phyloP scores from a whole-genome alignment of 2,888 invertebrate genomes.

The Cinara cedri region DNA sequence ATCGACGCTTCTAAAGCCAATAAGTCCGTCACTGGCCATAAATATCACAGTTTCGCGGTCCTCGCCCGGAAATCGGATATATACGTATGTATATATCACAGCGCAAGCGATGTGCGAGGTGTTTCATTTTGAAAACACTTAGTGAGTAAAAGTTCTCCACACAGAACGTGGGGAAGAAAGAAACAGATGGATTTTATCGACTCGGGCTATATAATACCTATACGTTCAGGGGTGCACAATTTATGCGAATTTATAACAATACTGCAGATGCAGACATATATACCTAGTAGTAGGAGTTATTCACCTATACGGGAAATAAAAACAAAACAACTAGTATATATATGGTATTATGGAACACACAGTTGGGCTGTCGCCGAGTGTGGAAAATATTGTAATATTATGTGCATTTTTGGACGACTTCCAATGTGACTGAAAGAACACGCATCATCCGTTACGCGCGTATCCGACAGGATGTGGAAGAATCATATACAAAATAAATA shows the following conservation, averaged over 20 bases:
- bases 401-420: slow-evolving; percentile 35
- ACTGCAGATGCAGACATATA: too few relatives aligned
- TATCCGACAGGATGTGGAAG: slow-evolving; percentile 7
- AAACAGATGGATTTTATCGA: slow-evolving; percentile 56
- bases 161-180: slow-evolving; percentile 27
- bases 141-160: slow-evolving; percentile 33
- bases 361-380: slow-evolving; percentile 39
- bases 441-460: not conserved
- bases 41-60: slow-evolving; percentile 46
- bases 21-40: slow-evolving; percentile 48
- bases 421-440: slow-evolving; percentile 32
- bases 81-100: slow-evolving; percentile 3
- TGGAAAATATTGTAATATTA: slow-evolving; percentile 55
- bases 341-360: not conserved
- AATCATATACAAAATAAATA: not conserved
- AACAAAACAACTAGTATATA: slow-evolving; percentile 7
- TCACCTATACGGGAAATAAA: slow-evolving; percentile 40
- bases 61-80: slow-evolving; percentile 1
- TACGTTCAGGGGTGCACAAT: slow-evolving; percentile 28
- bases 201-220: slow-evolving; percentile 20
- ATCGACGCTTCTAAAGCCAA: slow-evolving; percentile 52
- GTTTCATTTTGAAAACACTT: slow-evolving; percentile 49
- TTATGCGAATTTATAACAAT: slow-evolving; percentile 52
- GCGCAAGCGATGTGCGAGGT: not conserved
- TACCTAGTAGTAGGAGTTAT: slow-evolving; percentile 40